Conservation (phyloP, 30 jellyfish, hydroid and myxozoan species). For the Hydra vulgaris region DNA sequence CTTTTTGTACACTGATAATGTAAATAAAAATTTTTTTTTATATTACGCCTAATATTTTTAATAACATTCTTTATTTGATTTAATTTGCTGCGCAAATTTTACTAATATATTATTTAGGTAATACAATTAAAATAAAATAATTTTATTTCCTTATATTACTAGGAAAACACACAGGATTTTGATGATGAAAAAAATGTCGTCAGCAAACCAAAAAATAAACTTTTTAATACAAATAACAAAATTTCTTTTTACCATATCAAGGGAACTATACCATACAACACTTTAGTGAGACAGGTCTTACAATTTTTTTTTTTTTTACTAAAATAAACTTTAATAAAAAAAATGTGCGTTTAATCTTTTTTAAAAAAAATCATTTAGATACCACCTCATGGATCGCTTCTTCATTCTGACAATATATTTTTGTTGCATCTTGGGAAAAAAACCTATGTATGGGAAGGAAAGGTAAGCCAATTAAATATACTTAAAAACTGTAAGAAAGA, state of each 20-base stretch:
- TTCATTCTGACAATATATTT: constrained; percentile 58
- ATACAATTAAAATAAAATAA: no score
- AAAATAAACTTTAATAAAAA: no score
- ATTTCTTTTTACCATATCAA: constrained; percentile 27
- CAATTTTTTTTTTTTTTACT: background rate
- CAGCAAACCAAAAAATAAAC: background rate
- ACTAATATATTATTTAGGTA: no score
- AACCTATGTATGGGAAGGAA: constrained; percentile 71
- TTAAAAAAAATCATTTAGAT: no score
- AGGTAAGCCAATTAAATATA: constrained; percentile 24
- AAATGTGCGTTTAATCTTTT: no score
- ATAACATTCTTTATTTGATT: no score
- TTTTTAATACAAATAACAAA: background rate
- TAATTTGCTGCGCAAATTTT: no score
- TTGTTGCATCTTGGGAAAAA: constrained; percentile 31
- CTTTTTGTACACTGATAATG: no score
- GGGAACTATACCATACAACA: constrained; percentile 41
- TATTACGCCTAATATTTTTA: no score
- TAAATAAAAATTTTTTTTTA: no score
- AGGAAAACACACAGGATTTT: no score
- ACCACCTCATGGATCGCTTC: constrained; percentile 43
- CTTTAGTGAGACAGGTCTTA: constrained; percentile 52
- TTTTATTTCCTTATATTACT: no score
- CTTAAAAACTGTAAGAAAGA: background rate
- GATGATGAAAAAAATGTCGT: background rate